Evolutionary conservation across 2,113 vertebrate genomes (phyloP), one percentile per base, ranked within the genome.

Genomic region (Ctenomys sociabilis): DNA sequence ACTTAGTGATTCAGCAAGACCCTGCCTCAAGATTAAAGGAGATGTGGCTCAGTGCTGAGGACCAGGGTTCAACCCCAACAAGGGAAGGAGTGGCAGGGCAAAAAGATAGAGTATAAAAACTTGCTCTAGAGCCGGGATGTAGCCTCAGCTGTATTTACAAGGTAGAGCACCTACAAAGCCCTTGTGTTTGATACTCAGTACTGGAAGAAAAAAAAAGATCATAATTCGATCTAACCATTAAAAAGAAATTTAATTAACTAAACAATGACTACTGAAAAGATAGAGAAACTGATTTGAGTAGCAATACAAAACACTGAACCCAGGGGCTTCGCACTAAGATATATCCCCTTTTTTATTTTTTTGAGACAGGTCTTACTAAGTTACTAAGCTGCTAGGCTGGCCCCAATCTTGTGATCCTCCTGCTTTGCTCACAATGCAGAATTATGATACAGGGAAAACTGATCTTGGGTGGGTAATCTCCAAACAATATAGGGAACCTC

Each of bases 201-300:
- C 49, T 35, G 77, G 30, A 54, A 45, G n/a, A 84, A 83, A 84
- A 21, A 66, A 87, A 26, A 64, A 91, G 54, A 90, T 40, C 57
- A 73, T 12, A 32, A 66, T 37, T 54, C 35, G 43, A 28, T 78
- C 59, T 92, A 89, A 89, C 84, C 14, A 35, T 93, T 91, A 81
- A 87, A 54, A 95, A 90, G 49, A 89, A 22, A 64, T 37, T 96
- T 75, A 57, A 64, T 16, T 43, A 22, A 82, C 40, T 45, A 72
- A 90, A 81, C 24, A 63, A 80, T 57, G 57, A 54, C 57, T 72
- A 66, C 22, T 86, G 37, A 73, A 73, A 40, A 95, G 54, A 72
- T 3, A 85, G 28, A 87, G 37, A 91, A 90, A 89, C 0, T 30
- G 66, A 88, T n/a, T 17, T 70, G 32, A 24, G 22, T 40, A 68